These are phyloP conservation scores for Heloderma charlesbogerti DNA, from an alignment of 2,113 vertebrate species.

Conservation along the genomic window DNA sequence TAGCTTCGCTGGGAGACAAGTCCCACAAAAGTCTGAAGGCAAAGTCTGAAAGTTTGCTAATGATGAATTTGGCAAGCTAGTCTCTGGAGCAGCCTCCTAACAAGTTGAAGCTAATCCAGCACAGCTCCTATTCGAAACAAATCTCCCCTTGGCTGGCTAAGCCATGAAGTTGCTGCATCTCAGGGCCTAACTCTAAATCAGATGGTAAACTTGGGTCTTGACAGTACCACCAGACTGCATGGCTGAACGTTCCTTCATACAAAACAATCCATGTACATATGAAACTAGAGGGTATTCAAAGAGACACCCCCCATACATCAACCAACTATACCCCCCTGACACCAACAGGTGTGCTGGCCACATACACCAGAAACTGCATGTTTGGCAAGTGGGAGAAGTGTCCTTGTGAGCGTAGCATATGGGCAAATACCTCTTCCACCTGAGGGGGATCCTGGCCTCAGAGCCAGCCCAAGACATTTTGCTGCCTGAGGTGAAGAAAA, in stretches of 20 bases:
- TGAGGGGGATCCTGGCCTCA: no score
- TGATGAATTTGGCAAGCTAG: not conserved
- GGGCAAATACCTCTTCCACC: no score
- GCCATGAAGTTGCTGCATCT: not conserved
- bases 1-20: no score
- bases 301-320: no score
- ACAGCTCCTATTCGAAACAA: not conserved
- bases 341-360: no score
- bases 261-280: not conserved
- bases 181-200: not conserved
- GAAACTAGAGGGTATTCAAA: no score
- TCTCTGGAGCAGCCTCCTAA: not conserved
- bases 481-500: no score
- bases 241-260: not conserved
- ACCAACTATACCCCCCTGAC: no score
- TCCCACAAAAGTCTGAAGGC: not conserved
- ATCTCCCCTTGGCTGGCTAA: not conserved
- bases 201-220: not conserved
- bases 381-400: no score
- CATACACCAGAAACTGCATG: no score
- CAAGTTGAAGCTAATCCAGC: not conserved
- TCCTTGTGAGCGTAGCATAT: no score
- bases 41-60: not conserved
- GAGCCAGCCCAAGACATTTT: not conserved
- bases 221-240: not conserved